These are phyloP conservation scores for Porites rus DNA, from an alignment of 92 coral and sea anemone species.

Conservation along the genomic window DNA sequence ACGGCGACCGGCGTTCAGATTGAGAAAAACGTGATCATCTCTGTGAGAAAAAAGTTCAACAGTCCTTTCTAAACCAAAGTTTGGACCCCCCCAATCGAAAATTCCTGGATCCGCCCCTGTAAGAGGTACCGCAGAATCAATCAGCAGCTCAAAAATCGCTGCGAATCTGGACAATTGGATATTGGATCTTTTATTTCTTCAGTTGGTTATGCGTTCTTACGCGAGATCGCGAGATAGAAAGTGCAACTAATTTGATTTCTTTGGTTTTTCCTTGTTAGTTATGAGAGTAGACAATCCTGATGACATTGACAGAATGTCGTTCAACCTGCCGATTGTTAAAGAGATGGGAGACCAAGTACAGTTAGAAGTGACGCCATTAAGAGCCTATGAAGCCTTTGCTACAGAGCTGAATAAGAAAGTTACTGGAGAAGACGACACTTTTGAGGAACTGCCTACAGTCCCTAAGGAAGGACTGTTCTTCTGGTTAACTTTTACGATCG, in stretches of 20 bases:
- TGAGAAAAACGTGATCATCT: too few relatives aligned
- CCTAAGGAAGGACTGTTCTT: slow-evolving; percentile 50
- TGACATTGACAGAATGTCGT: slow-evolving; percentile 35
- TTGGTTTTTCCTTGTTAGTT: neutral
- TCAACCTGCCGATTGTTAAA: slow-evolving; percentile 51
- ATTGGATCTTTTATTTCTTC: too few relatives aligned
- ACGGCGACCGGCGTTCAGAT: too few relatives aligned
- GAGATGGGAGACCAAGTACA: slow-evolving; percentile 62
- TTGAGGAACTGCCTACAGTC: slow-evolving; percentile 33
- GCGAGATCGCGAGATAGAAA: too few relatives aligned
- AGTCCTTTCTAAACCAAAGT: too few relatives aligned
- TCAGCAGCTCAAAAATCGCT: too few relatives aligned
- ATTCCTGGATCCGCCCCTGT: too few relatives aligned
- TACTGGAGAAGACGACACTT: slow-evolving; percentile 13
- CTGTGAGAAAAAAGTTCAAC: too few relatives aligned
- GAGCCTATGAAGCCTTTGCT: slow-evolving; percentile 52
- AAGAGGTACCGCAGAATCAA: too few relatives aligned
- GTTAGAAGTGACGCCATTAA: slow-evolving; percentile 48
- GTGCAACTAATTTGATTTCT: neutral
- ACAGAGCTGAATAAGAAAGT: slow-evolving; percentile 38
- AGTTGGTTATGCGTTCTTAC: too few relatives aligned
- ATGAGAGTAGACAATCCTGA: slow-evolving; percentile 43
- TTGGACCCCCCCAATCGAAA: too few relatives aligned
- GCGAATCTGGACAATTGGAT: too few relatives aligned
- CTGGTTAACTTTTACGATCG: slow-evolving; percentile 43